Evolutionary conservation across 2,113 vertebrate species (phyloP), one percentile per base, ranked within the genome.

Genomic region (Cyprinus carpio): DNA sequence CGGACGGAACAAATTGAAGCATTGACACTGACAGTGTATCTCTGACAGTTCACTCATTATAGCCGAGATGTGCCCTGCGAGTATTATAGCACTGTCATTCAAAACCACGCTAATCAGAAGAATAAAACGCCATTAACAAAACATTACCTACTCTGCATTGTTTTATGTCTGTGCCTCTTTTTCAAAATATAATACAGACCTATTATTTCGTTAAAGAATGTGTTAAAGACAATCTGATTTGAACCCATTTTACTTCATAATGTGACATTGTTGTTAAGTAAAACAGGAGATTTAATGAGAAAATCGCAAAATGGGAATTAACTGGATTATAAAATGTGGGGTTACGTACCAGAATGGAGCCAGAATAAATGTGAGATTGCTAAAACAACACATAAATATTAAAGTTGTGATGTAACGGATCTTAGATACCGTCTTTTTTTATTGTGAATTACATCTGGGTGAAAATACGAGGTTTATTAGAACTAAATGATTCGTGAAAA

Each of bases 111-210:
- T 83, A 75, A 64, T 75, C 71, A 84, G 34, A 60, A 8, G n/a
- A 56, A 75, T 46, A 23, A 81, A 60, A 83, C 58, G 31, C 37
- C 29, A 74, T 87, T 82, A 87, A 65, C 71, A 46, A 43, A 77
- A 87, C 60, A 81, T 75, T 71, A 75, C n/a, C n/a, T 43, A 27
- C 58, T 27, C 25, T 37, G 60, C 16, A 69, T 46, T 64, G 75
- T 20, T 58, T n/a, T 78, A 74, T 40, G 75, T 56, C 20, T 16
- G 31, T 60, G 31, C 13, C 75, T 77, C 29, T n/a, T 12, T 37
- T 23, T 29, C 37, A 27, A 43, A 10, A 18, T 46, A 18, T 40
- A 46, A 64, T 64, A 40, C 58, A 62, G 40, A 80, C 77, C 77
- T 62, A 10, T 62, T 3, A 51, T 51, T 62, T 23, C 16, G 2